Evolutionary conservation across 2,113 vertebrate species (phyloP).

Genomic region (Cinclus cinclus): DNA sequence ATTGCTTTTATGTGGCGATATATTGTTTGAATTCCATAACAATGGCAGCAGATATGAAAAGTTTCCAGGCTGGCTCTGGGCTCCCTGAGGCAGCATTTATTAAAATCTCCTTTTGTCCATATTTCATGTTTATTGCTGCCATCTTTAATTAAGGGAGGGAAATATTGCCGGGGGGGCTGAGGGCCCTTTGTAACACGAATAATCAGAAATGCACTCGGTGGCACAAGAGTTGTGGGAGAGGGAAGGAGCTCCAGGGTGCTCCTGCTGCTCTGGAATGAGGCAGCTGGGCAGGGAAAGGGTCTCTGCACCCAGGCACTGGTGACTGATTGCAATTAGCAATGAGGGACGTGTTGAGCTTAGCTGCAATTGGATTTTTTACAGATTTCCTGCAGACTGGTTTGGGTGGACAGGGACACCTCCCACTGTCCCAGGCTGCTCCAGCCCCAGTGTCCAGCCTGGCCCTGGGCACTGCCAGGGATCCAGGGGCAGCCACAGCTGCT

Average conservation of each 20-base stretch:
- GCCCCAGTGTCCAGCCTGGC: fast-evolving
- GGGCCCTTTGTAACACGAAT: background rate
- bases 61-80: background rate
- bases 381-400: background rate
- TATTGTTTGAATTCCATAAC: background rate
- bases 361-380: background rate
- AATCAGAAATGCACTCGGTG: background rate
- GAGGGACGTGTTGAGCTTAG: background rate
- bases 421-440: fast-evolving
- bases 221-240: background rate
- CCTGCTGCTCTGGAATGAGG: background rate
- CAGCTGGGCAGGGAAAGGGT: background rate
- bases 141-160: slow-evolving; percentile 64
- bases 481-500: background rate
- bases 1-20: background rate
- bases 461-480: background rate
- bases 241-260: background rate
- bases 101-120: background rate
- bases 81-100: background rate
- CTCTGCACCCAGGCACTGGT: background rate
- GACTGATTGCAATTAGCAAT: background rate
- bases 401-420: background rate
- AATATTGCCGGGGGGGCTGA: background rate
- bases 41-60: background rate
- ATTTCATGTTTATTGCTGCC: slow-evolving; percentile 46